Conservation (phyloP, 2,113 vertebrate genomes). For the Charina bottae region DNA sequence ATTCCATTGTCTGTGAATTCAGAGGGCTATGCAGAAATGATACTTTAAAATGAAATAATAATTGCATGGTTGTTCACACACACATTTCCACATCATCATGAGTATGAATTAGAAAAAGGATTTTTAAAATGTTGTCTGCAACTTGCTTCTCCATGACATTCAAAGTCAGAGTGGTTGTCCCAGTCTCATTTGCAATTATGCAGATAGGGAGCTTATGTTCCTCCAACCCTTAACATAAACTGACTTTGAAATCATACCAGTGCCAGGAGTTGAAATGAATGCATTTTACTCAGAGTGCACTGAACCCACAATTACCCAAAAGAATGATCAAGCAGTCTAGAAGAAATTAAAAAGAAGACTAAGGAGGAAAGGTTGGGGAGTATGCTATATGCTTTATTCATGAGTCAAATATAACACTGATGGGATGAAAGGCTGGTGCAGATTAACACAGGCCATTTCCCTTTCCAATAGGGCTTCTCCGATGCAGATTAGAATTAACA, state of each 20-base stretch:
- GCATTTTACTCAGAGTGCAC: background rate
- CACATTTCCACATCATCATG: background rate
- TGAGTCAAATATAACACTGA: background rate
- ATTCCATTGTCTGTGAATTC: background rate
- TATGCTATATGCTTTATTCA: background rate
- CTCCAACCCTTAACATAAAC: background rate
- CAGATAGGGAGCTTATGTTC: background rate
- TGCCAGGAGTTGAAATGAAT: background rate
- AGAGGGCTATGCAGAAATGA: background rate
- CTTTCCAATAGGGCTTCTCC: background rate
- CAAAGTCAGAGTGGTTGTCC: background rate
- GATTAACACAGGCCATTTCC: background rate
- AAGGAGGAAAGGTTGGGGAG: background rate
- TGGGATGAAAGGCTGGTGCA: background rate
- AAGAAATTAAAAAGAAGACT: background rate
- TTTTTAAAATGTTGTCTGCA: background rate
- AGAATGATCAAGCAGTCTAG: background rate
- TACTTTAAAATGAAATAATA: background rate
- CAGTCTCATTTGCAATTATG: background rate
- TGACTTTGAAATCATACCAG: background rate
- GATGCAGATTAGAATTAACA: background rate
- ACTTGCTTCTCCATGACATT: background rate
- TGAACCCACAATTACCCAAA: background rate
- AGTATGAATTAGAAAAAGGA: background rate
- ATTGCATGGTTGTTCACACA: background rate